Percentiles rank a stretch among this genome's conserved stretches.
Evolutionary conservation across 2,113 vertebrate species (phyloP).

Genomic region (Redunca redunca): DNA sequence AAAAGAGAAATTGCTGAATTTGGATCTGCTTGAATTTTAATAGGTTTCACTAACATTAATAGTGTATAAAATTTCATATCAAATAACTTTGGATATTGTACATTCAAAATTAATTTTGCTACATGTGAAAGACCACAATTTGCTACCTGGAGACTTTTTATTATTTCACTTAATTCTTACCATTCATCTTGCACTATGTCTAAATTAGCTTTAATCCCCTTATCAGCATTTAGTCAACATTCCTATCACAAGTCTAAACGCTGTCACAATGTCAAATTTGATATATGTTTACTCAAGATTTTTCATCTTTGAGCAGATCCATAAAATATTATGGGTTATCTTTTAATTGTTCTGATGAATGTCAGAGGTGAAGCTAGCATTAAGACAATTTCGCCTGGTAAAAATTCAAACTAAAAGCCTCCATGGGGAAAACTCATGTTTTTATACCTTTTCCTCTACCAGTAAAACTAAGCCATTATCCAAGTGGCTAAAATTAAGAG

Average conservation of each 20-base stretch:
- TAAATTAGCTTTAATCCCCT: background rate
- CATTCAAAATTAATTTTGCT: conserved; percentile 18
- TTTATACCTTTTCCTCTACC: background rate
- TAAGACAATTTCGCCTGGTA: background rate
- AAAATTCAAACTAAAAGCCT: background rate
- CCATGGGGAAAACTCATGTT: background rate
- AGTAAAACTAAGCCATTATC: background rate
- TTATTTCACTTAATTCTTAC: background rate
- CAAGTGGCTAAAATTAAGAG: background rate
- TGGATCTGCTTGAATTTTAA: background rate
- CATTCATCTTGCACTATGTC: background rate
- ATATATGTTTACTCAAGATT: background rate
- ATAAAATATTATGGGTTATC: background rate
- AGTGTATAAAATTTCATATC: background rate
- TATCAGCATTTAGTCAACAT: background rate
- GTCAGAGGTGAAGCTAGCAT: background rate
- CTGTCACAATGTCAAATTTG: background rate
- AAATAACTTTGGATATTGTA: background rate
- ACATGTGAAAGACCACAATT: background rate
- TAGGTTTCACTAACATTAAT: background rate
- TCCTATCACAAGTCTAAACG: background rate
- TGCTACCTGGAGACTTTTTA: background rate
- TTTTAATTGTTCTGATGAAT: background rate
- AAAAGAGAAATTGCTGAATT: background rate
- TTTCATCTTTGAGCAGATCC: background rate